Conservation (phyloP, 2,888 invertebrate species). For the Lepidocyrtoides sp. region DNA sequence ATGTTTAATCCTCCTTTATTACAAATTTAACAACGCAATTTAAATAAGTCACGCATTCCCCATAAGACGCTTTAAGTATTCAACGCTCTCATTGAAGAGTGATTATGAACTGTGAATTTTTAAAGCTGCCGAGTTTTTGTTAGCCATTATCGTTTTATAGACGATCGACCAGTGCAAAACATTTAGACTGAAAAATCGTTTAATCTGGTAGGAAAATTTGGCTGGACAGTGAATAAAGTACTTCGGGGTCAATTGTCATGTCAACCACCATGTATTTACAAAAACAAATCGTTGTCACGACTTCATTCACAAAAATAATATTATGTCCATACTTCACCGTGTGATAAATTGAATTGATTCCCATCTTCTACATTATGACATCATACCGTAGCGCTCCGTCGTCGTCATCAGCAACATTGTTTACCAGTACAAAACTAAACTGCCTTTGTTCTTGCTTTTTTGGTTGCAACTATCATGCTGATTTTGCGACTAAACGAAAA, state of each 20-base stretch:
- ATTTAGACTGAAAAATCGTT: background rate
- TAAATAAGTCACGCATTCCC: background rate
- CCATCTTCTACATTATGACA: background rate
- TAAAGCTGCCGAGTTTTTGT: too few relatives aligned
- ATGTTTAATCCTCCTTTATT: constrained; percentile 7
- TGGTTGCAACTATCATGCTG: background rate
- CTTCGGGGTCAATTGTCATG: background rate
- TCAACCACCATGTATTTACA: background rate
- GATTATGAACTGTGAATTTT: background rate
- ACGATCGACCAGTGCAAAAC: background rate
- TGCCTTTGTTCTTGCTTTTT: background rate
- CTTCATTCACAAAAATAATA: background rate
- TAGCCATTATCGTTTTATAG: background rate
- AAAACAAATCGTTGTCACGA: constrained; percentile 1
- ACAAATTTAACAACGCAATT: constrained; percentile 1
- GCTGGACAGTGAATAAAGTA: background rate
- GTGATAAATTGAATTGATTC: background rate
- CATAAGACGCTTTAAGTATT: constrained; percentile 10
- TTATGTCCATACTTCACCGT: too few relatives aligned
- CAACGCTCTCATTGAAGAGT: background rate
- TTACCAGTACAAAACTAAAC: background rate
- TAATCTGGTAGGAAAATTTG: background rate
- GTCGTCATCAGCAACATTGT: too few relatives aligned
- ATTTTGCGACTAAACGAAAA: background rate
- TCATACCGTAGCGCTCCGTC: too few relatives aligned